Evolutionary conservation across 2,113 vertebrate species (phyloP).

Genomic region (Dissostichus mawsoni): DNA sequence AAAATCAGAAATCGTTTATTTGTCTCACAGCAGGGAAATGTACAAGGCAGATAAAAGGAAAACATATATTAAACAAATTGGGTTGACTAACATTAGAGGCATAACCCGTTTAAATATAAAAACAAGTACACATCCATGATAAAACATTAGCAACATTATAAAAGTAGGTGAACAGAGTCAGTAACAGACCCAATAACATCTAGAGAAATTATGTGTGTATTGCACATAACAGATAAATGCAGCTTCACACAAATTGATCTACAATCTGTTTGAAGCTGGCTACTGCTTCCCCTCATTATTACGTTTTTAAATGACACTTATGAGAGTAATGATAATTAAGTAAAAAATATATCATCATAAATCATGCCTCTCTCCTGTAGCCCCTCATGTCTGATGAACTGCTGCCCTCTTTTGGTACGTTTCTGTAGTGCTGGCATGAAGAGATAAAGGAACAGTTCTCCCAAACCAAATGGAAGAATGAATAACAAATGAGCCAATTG

Average conservation of each 20-base stretch:
- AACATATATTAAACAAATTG: no score
- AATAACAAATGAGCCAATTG: no score
- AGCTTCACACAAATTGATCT: not conserved
- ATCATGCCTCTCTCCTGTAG: not conserved
- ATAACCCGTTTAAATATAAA: no score
- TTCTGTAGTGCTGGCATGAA: not conserved
- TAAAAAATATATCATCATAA: no score
- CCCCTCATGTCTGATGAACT: not conserved
- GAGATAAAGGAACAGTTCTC: not conserved
- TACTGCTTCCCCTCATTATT: not conserved
- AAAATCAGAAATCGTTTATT: not conserved
- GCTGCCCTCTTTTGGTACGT: slow-evolving; percentile 42
- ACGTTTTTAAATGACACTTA: not conserved
- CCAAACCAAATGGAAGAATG: not conserved
- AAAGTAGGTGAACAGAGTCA: no score
- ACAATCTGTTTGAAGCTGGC: not conserved
- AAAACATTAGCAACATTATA: no score
- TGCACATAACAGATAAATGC: not conserved
- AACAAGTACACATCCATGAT: no score
- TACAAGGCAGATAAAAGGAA: no score
- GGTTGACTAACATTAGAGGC: no score
- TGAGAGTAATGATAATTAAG: not conserved
- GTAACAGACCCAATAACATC: no score
- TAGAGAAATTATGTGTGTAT: no score
- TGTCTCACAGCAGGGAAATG: no score